Evolutionary conservation across 35 echinoderm and acorn worm species (phyloP).

Genomic region (Chiridota heheva): DNA sequence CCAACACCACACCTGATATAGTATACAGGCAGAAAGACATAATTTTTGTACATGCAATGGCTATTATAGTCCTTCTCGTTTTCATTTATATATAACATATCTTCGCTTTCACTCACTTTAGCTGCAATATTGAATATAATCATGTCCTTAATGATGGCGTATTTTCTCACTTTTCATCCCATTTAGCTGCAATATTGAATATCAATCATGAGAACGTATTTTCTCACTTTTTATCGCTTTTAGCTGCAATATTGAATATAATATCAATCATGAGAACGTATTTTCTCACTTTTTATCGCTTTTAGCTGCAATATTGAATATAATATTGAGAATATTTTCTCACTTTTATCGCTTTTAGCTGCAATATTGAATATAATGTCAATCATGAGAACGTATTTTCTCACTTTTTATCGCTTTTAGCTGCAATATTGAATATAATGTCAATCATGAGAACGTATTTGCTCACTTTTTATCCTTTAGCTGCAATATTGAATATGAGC

Average conservation of each 20-base stretch:
- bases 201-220: no score
- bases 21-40: conserved; percentile 33
- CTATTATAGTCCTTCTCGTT: conserved; percentile 14
- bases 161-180: conserved; percentile 52
- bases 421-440: conserved; percentile 48
- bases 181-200: conserved; percentile 56
- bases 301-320: conserved; percentile 50
- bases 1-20: conserved; percentile 37
- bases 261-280: no score
- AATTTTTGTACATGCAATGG: conserved; percentile 30
- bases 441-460: conserved; percentile 86
- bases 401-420: conserved; percentile 74
- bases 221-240: no score
- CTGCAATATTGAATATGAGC: no score
- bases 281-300: conserved; percentile 84
- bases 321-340: no score
- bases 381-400: no score
- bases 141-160: conserved; percentile 72
- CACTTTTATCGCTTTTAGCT: no score
- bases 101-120: conserved; percentile 62
- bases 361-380: no score
- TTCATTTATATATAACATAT: conserved; percentile 70
- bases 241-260: no score
- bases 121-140: conserved; percentile 65
- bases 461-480: no score